Evolutionary conservation across 2,888 invertebrate genomes (phyloP).

Genomic region (Gastrophysa polygoni): DNA sequence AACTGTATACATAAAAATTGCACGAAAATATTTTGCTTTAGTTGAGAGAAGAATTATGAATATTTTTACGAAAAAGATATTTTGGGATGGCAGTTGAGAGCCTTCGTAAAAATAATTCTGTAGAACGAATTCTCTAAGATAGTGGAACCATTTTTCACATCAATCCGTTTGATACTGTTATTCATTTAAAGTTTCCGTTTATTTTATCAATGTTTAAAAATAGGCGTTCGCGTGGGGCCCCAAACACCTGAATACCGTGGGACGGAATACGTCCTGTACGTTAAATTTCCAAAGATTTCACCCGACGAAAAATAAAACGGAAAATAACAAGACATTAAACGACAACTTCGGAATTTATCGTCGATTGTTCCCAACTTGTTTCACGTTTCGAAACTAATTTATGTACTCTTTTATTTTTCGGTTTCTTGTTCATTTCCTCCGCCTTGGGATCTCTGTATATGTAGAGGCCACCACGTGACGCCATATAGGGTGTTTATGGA

Average conservation of each 20-base stretch:
- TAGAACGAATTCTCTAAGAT: too few species aligned
- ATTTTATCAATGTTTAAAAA: conserved; percentile 15
- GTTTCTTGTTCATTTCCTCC: conserved; percentile 24
- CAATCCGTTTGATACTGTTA: not conserved
- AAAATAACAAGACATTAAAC: conserved; percentile 29
- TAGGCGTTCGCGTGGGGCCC: conserved; percentile 10
- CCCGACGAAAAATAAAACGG: conserved; percentile 19
- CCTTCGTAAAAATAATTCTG: too few species aligned
- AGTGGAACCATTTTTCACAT: not conserved
- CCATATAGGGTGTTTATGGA: not conserved
- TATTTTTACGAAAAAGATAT: too few species aligned
- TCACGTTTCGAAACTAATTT: conserved; percentile 28
- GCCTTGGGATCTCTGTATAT: conserved; percentile 6
- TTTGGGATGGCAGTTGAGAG: too few species aligned
- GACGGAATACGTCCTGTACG: conserved; percentile 24
- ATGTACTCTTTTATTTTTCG: conserved; percentile 22
- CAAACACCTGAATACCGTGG: conserved; percentile 32
- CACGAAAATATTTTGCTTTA: too few species aligned
- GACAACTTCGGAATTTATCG: conserved; percentile 33
- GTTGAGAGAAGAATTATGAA: too few species aligned
- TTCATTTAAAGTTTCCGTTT: conserved; percentile 6
- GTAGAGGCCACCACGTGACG: not conserved
- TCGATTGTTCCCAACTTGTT: conserved; percentile 34
- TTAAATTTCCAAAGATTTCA: conserved; percentile 26
- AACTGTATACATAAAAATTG: too few species aligned